A percentile compares a stretch with the other conserved stretches of the same genome.
These are phyloP conservation scores for Diacarnus erythraeanus DNA, from an alignment of 37 sponge, comb jelly and placozoan species.

Conservation along the genomic window DNA sequence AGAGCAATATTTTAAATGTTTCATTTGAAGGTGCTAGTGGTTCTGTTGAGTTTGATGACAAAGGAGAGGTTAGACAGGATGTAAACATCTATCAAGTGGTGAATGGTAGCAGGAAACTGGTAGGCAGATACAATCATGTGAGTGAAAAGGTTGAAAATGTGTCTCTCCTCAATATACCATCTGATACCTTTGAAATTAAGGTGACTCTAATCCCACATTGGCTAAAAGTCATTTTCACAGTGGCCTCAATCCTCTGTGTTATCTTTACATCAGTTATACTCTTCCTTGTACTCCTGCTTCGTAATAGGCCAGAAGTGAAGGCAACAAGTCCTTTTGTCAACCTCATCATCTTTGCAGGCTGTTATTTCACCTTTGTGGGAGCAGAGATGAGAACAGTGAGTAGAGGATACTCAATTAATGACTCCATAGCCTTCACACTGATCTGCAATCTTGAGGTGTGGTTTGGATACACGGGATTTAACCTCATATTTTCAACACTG, in stretches of 20 bases:
- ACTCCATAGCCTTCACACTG: not conserved
- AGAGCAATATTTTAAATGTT: not conserved
- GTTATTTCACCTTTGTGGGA: conserved; percentile 9
- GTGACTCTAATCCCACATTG: not conserved
- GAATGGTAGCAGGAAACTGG: not conserved
- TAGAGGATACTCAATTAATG: not conserved
- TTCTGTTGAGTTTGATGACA: not conserved
- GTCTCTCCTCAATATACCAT: not conserved
- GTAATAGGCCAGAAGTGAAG: conserved; percentile 38
- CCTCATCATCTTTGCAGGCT: conserved; percentile 31
- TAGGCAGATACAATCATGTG: not conserved
- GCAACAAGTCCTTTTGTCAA: conserved; percentile 39
- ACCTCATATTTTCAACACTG: conserved; percentile 8
- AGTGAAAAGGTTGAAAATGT: not conserved
- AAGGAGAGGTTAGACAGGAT: not conserved
- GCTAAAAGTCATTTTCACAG: not conserved
- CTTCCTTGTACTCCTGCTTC: conserved; percentile 1
- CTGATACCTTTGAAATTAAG: conserved; percentile 26
- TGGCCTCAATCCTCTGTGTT: not conserved
- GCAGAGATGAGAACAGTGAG: not conserved
- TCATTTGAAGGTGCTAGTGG: conserved; percentile 23
- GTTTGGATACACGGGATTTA: not conserved
- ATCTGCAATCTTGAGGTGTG: not conserved
- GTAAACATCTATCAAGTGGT: conserved; percentile 7
- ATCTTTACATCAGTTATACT: conserved; percentile 17